These are phyloP conservation scores for Priocnemis perturbator DNA, from an alignment of 2,888 invertebrate genomes.

Conservation along the genomic window DNA sequence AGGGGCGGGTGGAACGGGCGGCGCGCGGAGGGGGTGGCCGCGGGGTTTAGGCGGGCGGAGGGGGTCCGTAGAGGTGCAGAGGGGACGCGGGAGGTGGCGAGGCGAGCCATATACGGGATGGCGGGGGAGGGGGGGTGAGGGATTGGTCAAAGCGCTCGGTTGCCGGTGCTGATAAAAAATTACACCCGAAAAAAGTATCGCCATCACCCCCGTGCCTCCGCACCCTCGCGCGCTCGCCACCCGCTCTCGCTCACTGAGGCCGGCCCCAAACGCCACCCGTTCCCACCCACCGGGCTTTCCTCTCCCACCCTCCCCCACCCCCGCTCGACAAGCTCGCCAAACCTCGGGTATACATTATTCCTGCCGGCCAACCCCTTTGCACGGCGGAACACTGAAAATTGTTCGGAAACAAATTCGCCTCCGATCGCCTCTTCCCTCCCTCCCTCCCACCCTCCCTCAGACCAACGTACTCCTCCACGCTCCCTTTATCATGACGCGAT, in stretches of 20 bases:
- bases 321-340: conserved; percentile 57
- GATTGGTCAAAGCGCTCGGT: conserved; percentile 68
- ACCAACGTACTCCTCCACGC: conserved; percentile 17
- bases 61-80: conserved; percentile 46
- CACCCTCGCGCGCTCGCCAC: conserved; percentile 21
- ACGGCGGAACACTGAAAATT: conserved; percentile 61
- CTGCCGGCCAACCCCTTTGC: conserved; percentile 63
- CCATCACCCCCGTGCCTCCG: conserved; percentile 47
- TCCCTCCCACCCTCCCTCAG: conserved; percentile 22
- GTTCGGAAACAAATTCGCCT: conserved; percentile 64
- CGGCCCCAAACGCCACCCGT: conserved; percentile 3
- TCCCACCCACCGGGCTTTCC: conserved; percentile 20
- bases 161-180: conserved; percentile 71
- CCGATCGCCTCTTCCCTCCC: conserved; percentile 1
- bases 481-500: conserved; percentile 17
- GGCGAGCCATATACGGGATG: conserved; percentile 46
- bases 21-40: conserved; percentile 27
- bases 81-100: conserved; percentile 38
- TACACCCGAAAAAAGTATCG: conserved; percentile 69
- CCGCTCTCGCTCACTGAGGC: conserved; percentile 22
- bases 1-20: conserved; percentile 41
- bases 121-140: conserved; percentile 57
- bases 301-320: conserved; percentile 24
- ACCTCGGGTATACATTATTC: conserved; percentile 68
- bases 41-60: conserved; percentile 32